A percentile compares a stretch with the other conserved stretches of the same genome.
Evolutionary conservation across 2,797 vertebrate species (phyloP).

Genomic region (Helostoma temminkii): DNA sequence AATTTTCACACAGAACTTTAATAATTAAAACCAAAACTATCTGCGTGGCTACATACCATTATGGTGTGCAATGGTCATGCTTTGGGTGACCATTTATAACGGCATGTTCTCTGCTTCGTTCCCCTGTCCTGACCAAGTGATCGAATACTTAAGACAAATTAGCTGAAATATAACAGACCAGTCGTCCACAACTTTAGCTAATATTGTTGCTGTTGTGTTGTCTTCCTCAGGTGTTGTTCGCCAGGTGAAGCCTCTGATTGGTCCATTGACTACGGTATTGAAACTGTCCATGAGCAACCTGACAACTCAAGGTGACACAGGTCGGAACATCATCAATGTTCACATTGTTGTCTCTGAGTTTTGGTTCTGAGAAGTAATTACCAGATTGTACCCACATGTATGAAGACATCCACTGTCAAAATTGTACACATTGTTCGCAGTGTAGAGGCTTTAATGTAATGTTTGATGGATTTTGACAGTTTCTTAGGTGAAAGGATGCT

Average conservation of each 20-base stretch:
- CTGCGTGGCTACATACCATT: conserved; percentile 10
- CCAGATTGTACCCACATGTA: conserved; percentile 19
- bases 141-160: no score
- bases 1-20: conserved; percentile 31
- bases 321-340: conserved; percentile 93
- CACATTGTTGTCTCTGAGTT: conserved; percentile 95
- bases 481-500: conserved; percentile 55
- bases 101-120: background rate
- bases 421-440: conserved; percentile 57
- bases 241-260: conserved; percentile 91
- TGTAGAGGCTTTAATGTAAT: conserved; percentile 39
- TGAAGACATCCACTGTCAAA: conserved; percentile 42
- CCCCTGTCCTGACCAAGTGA: background rate
- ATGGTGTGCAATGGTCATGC: no score
- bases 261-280: conserved; percentile 88
- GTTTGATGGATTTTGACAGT: conserved; percentile 50
- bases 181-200: background rate
- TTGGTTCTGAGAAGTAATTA: conserved; percentile 88
- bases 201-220: conserved; percentile 27
- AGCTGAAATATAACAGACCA: no score
- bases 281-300: conserved; percentile 96
- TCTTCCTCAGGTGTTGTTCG: conserved; percentile 90
- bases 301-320: conserved; percentile 87
- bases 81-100: no score
- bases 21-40: conserved; percentile 37